Base-by-base conservation (phyloP, 2,888 invertebrate species). In the Hemistola chrysoprasaria region DNA sequence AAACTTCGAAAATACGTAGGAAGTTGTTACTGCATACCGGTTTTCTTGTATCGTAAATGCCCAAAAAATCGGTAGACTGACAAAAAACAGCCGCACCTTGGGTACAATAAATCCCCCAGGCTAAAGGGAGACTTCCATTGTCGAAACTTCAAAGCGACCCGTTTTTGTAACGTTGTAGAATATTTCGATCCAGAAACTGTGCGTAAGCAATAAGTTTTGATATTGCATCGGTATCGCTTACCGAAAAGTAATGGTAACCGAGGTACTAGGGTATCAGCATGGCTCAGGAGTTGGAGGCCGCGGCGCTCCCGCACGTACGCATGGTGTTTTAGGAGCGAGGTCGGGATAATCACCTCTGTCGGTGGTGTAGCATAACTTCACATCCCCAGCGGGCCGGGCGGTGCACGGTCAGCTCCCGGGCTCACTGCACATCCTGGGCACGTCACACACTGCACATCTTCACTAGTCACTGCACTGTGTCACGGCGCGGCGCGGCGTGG, bases 291-390 rank as follows among this genome's bases (percentile, higher is more conserved):
- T 70, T 57, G 63, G 69, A 66, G 65, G 70, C 63, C 67, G 62
- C 62, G 62, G 54, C 72, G 68, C 64, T 69, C 67, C 72, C 67
- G 71, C 78, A 77, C 71, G 78, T 74, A 73, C 73, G 75, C 76
- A 70, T 75, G 75, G 78, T 71, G 73, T 65, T 75, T 77, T 75
- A 73, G 73, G 69, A 58, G 76, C 81, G 76, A 77, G 73, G 71
- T 70, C 75, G 76, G 77, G 82, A 86, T 87, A 87, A 81, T 87
- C 88, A 89, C 90, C 90, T 90, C 87, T 83, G 73, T 81, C 82
- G 84, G 71, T 84, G 85, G 72, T 80, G 88, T 77, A 89, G 78
- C 84, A 85, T 85, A 69, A 84, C 84, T 84, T 78, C 61, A 78
- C 86, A 85, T 85, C 79, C 73, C 78, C 73, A 69, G 69, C 67